Percentiles rank a stretch among this genome's conserved stretches.
These are phyloP conservation scores for Redunca redunca DNA, from an alignment of 2,113 vertebrate species.

Conservation along the genomic window DNA sequence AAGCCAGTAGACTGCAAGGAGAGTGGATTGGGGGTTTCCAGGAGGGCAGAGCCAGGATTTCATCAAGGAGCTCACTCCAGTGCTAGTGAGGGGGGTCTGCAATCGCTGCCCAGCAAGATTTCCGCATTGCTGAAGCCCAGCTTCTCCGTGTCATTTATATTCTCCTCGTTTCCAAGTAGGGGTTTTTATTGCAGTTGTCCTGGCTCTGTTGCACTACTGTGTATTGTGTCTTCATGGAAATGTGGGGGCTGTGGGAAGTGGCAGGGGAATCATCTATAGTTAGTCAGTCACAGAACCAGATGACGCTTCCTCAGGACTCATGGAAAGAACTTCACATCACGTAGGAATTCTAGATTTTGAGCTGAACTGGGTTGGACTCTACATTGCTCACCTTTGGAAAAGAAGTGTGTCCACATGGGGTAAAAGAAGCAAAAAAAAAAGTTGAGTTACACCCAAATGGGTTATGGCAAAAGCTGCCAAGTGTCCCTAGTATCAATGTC, in stretches of 20 bases:
- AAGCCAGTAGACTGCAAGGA: neutral
- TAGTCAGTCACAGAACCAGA: neutral
- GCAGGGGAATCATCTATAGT: neutral
- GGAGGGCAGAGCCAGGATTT: neutral
- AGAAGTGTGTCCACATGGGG: neutral
- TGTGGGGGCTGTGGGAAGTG: rapidly evolving
- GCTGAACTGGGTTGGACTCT: neutral
- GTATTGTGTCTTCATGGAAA: neutral
- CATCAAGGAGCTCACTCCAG: neutral
- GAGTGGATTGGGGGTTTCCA: neutral
- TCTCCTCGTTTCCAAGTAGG: neutral
- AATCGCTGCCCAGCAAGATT: neutral
- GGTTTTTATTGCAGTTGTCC: neutral
- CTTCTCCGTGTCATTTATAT: neutral
- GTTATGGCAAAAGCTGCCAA: neutral
- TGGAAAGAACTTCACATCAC: neutral
- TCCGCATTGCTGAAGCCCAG: neutral
- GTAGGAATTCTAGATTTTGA: neutral
- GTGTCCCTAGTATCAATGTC: neutral
- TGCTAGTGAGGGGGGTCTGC: neutral
- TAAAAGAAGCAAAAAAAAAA: neutral
- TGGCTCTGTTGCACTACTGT: neutral
- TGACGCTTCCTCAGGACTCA: neutral
- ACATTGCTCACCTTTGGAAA: neutral
- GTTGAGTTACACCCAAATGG: neutral